Base-by-base conservation (phyloP, 2,113 vertebrate genomes). In the Tetrao urogallus region DNA sequence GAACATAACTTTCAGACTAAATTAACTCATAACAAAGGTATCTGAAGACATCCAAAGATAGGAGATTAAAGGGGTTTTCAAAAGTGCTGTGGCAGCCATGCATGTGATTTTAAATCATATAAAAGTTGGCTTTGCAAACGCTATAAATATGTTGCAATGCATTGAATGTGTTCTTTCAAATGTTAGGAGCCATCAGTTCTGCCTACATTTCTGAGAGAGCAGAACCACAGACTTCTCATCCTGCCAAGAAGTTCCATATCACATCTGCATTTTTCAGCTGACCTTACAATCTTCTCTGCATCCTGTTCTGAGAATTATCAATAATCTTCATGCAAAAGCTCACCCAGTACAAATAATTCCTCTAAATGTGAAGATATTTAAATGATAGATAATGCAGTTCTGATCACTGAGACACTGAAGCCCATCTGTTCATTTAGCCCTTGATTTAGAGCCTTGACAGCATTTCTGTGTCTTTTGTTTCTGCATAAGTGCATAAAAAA, bases 211-310 rank as follows among this genome's bases (percentile, higher is more conserved):
- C 63, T 82, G 36, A 63, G 11, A 42, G 45, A 58, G 10, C 4
- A 67, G 36, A 75, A 79, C 32, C 5, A 58, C 22, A 67, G 54
- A 64, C 47, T 86, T 67, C 30, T 7, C 28, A 56, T 32, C 28
- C 43, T 88, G n/a, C 14, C 74, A 67, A 50, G 20, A 3, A 67
- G 58, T 67, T 74, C 54, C 61, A 16, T 36, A 40, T 67, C 72
- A 86, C 0, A 0, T 4, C 14, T 13, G 22, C 21, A 34, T 18
- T 64, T 67, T 52, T 75, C 1, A 0, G 52, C 57, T 79, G 14
- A 67, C 0, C 0, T 40, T 71, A 14, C 45, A 52, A 3, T 52
- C 45, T 74, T 42, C 50, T 78, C 11, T 52, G 21, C 19, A 42
- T 70, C 28, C 8, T 28, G 6, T 43, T 88, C 28, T 79, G 17